These are phyloP conservation scores for Acleris cristana DNA, from an alignment of 2,888 invertebrate genomes.

Conservation along the genomic window DNA sequence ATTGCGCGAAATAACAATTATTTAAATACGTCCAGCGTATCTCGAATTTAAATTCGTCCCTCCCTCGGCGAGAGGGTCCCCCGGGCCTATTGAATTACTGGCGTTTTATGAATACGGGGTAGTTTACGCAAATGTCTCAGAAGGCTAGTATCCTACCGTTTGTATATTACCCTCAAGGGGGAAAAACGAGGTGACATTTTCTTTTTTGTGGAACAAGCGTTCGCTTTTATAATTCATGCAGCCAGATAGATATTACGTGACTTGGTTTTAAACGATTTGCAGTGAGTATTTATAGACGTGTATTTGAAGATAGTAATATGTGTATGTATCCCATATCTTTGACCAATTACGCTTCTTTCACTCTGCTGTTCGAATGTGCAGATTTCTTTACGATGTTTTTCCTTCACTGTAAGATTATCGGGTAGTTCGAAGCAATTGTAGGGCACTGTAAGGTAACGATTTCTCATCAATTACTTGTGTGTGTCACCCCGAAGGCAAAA, in stretches of 20 bases:
- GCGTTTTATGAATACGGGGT: constrained; percentile 53
- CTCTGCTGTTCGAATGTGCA: too few relatives aligned
- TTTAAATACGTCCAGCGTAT: neutral
- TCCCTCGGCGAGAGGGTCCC: constrained; percentile 16
- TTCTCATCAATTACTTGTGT: too few relatives aligned
- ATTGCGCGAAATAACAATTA: too few relatives aligned
- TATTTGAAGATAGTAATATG: neutral
- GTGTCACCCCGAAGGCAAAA: too few relatives aligned
- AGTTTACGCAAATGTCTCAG: constrained; percentile 52
- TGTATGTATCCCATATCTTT: too few relatives aligned
- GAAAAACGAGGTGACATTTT: constrained; percentile 62
- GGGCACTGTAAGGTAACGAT: too few relatives aligned
- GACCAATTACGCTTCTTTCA: too few relatives aligned
- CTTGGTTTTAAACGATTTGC: constrained; percentile 9
- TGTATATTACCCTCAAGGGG: constrained; percentile 48
- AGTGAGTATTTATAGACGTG: neutral
- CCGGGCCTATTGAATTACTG: constrained; percentile 46
- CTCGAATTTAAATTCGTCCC: constrained; percentile 19
- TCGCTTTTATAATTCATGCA: constrained; percentile 71
- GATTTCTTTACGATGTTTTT: too few relatives aligned
- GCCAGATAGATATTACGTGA: constrained; percentile 45
- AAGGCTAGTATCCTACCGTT: constrained; percentile 42
- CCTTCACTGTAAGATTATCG: too few relatives aligned
- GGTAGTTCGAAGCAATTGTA: too few relatives aligned
- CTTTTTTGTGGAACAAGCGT: constrained; percentile 59